Evolutionary conservation across 2,888 invertebrate species (phyloP).

Genomic region (Nomada lathburiana): DNA sequence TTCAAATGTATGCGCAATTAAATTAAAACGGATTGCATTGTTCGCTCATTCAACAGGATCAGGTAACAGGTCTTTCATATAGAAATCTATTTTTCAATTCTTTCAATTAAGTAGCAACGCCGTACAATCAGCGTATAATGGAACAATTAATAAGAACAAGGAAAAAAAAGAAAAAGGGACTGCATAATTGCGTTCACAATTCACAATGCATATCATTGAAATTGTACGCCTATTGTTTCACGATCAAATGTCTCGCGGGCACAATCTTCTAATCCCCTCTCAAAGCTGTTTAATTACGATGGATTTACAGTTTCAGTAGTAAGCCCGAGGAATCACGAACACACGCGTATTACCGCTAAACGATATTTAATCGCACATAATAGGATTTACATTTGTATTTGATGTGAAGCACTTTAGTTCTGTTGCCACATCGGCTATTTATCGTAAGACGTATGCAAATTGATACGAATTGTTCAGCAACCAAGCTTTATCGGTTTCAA

Average conservation of each 20-base stretch:
- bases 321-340: background rate
- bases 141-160: no score
- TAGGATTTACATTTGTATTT: background rate
- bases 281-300: background rate
- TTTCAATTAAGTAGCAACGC: no score
- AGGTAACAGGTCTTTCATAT: no score
- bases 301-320: background rate
- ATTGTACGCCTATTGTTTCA: background rate
- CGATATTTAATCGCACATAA: slow-evolving; percentile 3
- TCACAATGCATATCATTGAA: background rate
- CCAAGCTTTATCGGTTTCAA: background rate
- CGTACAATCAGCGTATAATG: no score
- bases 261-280: slow-evolving; percentile 8
- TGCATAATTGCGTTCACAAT: no score
- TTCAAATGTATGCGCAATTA: background rate
- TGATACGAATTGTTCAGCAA: slow-evolving; percentile 8
- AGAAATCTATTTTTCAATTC: no score
- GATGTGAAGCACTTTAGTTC: background rate
- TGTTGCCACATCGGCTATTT: slow-evolving; percentile 1
- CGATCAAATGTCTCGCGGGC: background rate
- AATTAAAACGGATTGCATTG: background rate
- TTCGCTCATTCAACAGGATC: background rate
- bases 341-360: background rate
- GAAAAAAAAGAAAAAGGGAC: no score
- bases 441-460: slow-evolving; percentile 13